Conservation (phyloP, 2,113 vertebrate species). For the Myanophis thanlyinensis region DNA sequence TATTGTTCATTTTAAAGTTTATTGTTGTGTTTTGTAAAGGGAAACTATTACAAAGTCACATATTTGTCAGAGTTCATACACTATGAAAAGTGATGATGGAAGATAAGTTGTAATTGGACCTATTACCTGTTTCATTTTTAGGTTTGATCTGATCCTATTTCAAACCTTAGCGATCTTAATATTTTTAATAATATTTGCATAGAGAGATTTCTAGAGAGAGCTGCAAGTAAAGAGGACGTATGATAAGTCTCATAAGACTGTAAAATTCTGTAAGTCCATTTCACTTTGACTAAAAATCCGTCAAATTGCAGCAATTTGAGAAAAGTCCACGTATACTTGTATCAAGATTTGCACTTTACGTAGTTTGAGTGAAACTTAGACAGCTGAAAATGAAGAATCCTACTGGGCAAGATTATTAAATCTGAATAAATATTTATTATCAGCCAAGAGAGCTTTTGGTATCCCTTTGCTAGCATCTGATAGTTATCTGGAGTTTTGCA, state of each 20-base stretch:
- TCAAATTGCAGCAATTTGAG: background rate
- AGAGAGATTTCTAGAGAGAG: background rate
- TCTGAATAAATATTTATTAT: too few relatives aligned
- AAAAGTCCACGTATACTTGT: background rate
- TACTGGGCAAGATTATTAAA: too few relatives aligned
- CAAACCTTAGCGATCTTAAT: background rate
- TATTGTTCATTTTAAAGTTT: background rate
- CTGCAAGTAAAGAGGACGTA: background rate
- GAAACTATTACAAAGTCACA: background rate
- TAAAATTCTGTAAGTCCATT: background rate
- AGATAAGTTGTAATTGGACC: background rate
- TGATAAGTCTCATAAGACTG: background rate
- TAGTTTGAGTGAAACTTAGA: background rate
- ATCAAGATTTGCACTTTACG: background rate
- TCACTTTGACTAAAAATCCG: background rate
- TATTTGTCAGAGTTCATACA: background rate
- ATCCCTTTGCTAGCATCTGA: too few relatives aligned
- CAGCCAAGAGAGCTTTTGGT: too few relatives aligned
- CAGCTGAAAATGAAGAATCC: too few relatives aligned
- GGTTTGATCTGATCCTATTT: background rate
- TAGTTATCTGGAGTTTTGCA: too few relatives aligned
- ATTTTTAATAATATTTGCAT: background rate
- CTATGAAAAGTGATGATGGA: background rate
- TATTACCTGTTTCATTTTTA: background rate
- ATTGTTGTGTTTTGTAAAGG: background rate